These are phyloP conservation scores for Drosophila kanapiae DNA, from an alignment of 1,140 invertebrate genomes.

Conservation along the genomic window DNA sequence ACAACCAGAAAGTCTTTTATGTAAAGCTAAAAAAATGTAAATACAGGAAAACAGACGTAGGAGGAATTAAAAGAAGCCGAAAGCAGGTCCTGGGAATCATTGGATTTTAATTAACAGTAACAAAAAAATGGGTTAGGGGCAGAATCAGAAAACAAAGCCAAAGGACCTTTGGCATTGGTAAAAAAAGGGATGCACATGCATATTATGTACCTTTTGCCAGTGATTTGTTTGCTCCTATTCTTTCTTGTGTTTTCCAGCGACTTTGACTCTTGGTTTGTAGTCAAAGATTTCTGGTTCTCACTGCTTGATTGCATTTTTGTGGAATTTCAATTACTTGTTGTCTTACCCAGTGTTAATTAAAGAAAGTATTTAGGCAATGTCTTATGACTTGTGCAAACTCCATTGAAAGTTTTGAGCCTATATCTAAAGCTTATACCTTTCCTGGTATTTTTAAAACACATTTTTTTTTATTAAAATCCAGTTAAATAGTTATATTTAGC, in stretches of 20 bases:
- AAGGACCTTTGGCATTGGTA: slow-evolving; percentile 13
- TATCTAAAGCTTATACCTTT: no score
- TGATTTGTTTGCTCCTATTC: slow-evolving; percentile 1
- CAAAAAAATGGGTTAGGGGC: slow-evolving; percentile 4
- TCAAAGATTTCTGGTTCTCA: slow-evolving; percentile 10
- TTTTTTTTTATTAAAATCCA: no score
- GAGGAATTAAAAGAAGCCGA: slow-evolving; percentile 43
- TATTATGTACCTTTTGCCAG: slow-evolving; percentile 36
- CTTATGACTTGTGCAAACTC: no score
- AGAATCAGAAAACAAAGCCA: slow-evolving; percentile 27
- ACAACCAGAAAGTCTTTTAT: slow-evolving; percentile 17
- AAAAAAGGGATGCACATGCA: slow-evolving; percentile 32
- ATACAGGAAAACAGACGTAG: slow-evolving; percentile 50
- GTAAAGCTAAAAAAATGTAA: slow-evolving; percentile 41
- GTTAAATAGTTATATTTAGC: no score
- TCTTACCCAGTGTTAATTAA: not conserved
- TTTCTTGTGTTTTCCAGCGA: slow-evolving; percentile 16
- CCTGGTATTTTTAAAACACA: no score
- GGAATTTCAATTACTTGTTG: slow-evolving; percentile 18
- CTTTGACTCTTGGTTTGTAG: slow-evolving; percentile 30
- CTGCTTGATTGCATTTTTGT: slow-evolving; percentile 36
- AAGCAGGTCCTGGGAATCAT: slow-evolving; percentile 54
- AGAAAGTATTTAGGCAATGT: no score
- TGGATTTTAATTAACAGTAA: slow-evolving; percentile 76
- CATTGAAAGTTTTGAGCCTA: no score